These are phyloP conservation scores for Melanophora roralis DNA, from an alignment of 2,888 invertebrate genomes.

Conservation along the genomic window DNA sequence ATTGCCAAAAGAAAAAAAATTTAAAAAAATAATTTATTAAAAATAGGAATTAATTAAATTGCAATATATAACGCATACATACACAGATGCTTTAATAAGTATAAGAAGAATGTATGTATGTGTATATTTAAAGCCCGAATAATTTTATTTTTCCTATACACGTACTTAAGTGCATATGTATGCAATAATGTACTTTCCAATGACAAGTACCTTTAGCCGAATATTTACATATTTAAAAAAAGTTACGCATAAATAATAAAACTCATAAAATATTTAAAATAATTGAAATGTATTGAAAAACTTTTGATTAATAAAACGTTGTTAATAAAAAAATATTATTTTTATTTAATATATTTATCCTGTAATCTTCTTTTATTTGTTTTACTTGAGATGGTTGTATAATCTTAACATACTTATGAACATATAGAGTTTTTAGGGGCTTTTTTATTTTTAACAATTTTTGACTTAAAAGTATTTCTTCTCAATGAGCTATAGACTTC, in stretches of 20 bases:
- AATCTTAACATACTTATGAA: no score
- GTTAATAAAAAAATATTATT: not conserved
- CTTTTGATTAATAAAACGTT: slow-evolving; percentile 30
- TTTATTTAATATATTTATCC: not conserved
- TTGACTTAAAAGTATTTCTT: no score
- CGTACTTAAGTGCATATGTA: no score
- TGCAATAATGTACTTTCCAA: no score
- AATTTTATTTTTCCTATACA: no score
- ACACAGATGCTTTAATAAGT: not conserved
- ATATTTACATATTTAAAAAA: slow-evolving; percentile 35
- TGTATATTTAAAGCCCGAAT: not conserved
- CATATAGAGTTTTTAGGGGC: no score
- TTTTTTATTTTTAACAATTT: no score
- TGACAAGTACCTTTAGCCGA: slow-evolving; percentile 56
- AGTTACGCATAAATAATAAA: no score
- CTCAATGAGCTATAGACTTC: no score
- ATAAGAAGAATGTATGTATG: not conserved
- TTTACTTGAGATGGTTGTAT: no score
- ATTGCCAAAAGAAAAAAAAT: slow-evolving; percentile 31
- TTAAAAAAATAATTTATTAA: not conserved
- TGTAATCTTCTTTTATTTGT: not conserved
- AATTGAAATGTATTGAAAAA: slow-evolving; percentile 49
- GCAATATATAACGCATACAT: slow-evolving; percentile 2
- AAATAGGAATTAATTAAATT: not conserved
- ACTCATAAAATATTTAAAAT: not conserved